phyloP scores from a whole-genome alignment of 2,113 vertebrate genomes.

The Seriola aureovittata region DNA sequence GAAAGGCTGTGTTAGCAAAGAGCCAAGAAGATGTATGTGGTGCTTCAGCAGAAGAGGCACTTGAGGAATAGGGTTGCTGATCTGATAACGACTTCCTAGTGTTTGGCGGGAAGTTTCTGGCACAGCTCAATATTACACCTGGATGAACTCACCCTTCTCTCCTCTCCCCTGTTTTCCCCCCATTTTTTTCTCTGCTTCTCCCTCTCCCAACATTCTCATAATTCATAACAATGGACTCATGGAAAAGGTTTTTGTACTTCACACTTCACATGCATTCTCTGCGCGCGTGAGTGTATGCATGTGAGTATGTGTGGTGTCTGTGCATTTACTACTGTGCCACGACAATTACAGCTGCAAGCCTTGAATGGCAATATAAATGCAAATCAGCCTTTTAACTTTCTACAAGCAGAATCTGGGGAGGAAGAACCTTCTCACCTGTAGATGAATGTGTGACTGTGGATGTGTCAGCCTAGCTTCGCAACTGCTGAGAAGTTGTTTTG shows the following conservation, averaged over 20 bases:
- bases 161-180: constrained; percentile 12
- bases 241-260: constrained; percentile 26
- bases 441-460: constrained; percentile 68
- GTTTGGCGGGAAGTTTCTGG: constrained; percentile 77
- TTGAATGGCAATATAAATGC: constrained; percentile 83
- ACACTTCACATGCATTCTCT: constrained; percentile 29
- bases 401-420: constrained; percentile 66
- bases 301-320: constrained; percentile 21
- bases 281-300: constrained; percentile 6
- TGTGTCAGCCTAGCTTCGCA: constrained; percentile 47
- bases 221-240: constrained; percentile 24
- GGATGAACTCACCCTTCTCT: constrained; percentile 59
- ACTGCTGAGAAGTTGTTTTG: constrained; percentile 39
- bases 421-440: constrained; percentile 70
- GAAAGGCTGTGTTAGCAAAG: constrained; percentile 49
- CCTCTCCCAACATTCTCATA: constrained; percentile 19
- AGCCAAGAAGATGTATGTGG: constrained; percentile 73
- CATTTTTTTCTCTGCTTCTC: constrained; percentile 16
- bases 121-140: constrained; percentile 80
- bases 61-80: constrained; percentile 81
- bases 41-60: constrained; percentile 69
- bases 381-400: constrained; percentile 82
- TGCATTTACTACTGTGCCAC: constrained; percentile 52
- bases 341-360: constrained; percentile 73
- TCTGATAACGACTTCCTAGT: constrained; percentile 75